A percentile compares a stretch with the other conserved stretches of the same genome.
These are phyloP conservation scores for Busseola fusca DNA, from an alignment of 2,888 invertebrate genomes.

Conservation along the genomic window DNA sequence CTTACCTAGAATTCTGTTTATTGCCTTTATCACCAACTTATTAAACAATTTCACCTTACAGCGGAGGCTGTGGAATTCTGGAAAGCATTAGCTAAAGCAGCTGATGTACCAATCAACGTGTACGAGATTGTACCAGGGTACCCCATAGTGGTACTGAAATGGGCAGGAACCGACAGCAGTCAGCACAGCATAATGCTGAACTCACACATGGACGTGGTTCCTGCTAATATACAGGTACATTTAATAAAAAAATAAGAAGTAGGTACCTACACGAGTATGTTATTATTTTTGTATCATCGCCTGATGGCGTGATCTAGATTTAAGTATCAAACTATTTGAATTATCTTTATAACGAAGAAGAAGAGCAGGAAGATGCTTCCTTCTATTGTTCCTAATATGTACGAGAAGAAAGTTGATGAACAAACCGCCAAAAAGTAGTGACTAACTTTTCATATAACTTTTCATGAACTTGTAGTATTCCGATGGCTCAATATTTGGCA, in stretches of 20 bases:
- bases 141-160: slow-evolving; percentile 94
- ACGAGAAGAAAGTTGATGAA: too few species aligned
- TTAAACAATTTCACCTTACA: slow-evolving; percentile 35
- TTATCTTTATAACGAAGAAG: too few species aligned
- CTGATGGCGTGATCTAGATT: too few species aligned
- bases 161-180: slow-evolving; percentile 92
- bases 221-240: slow-evolving; percentile 91
- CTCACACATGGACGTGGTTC: slow-evolving; percentile 98
- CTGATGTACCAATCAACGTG: slow-evolving; percentile 89
- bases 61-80: slow-evolving; percentile 91
- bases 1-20: neutral
- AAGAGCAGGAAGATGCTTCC: too few species aligned
- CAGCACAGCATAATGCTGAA: slow-evolving; percentile 93
- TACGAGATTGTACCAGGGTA: slow-evolving; percentile 85
- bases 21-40: neutral
- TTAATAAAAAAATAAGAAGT: too few species aligned
- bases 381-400: too few species aligned
- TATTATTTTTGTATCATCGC: too few species aligned
- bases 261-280: too few species aligned
- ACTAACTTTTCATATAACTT: neutral
- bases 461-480: neutral
- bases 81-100: slow-evolving; percentile 90
- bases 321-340: too few species aligned
- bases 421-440: neutral
- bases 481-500: neutral